Evolutionary conservation across 1,140 invertebrate species (phyloP).

Genomic region (Streblospio benedicti): DNA sequence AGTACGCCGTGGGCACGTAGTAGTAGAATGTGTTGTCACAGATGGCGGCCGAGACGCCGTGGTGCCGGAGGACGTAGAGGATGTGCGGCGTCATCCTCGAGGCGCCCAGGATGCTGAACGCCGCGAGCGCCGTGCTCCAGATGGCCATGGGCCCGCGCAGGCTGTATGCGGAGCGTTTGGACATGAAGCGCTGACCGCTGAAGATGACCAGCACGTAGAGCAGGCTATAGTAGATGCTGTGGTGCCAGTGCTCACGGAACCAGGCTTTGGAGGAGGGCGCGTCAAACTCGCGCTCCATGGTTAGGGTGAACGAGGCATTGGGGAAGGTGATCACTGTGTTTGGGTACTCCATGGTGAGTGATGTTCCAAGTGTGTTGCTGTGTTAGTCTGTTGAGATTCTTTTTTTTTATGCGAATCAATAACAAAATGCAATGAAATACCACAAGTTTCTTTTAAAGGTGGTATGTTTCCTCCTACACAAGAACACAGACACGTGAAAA

Average conservation of each 20-base stretch:
- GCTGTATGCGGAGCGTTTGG: slow-evolving; percentile 72
- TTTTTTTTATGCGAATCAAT: no score
- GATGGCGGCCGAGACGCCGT: slow-evolving; percentile 82
- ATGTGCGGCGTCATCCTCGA: slow-evolving; percentile 56
- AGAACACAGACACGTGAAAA: no score
- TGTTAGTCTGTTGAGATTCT: no score
- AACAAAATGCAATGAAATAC: no score
- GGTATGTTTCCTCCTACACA: no score
- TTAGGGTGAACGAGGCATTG: no score
- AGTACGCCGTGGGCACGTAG: slow-evolving; percentile 53
- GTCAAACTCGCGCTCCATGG: slow-evolving; percentile 15
- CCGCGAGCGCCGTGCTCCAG: slow-evolving; percentile 81
- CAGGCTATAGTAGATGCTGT: no score
- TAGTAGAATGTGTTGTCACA: slow-evolving; percentile 53
- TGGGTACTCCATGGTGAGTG: no score
- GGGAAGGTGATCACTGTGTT: no score
- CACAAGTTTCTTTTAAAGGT: no score
- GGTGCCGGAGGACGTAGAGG: slow-evolving; percentile 68
- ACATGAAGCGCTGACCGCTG: slow-evolving; percentile 81
- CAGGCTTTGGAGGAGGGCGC: background rate
- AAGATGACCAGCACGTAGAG: slow-evolving; percentile 88
- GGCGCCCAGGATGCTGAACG: slow-evolving; percentile 81
- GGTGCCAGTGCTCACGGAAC: no score
- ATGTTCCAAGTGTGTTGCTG: no score
- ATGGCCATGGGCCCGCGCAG: slow-evolving; percentile 69